Base-by-base conservation (phyloP, 2,888 invertebrate genomes). In the Harpalus rubripes region DNA sequence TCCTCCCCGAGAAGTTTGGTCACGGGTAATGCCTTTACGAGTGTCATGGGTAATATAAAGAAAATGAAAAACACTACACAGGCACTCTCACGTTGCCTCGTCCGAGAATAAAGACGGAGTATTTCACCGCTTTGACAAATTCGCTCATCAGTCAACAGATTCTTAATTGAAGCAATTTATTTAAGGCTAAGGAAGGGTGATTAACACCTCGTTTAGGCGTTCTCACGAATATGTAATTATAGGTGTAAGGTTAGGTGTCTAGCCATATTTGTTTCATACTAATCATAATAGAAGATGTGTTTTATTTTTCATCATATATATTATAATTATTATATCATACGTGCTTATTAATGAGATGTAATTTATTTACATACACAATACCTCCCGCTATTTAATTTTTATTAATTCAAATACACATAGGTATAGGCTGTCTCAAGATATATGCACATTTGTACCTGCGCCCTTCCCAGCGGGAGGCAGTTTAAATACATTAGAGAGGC, bases 11-110 rank as follows among this genome's bases (percentile, higher is more conserved):
- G 92, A 94, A 94, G 93, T 95, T 95, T 94, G 95, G 95, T 95
- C 95, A 95, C 94, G 95, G 94, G 95, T 95, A 96, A 96, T 95
- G 95, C 95, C 93, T 95, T 95, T 95, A 96, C 94, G 95, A 95
- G 94, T 94, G 94, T 93, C 95, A 93, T 92, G 95, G 95, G 95
- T 95, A 94, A 95, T 95, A 95, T 95, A 95, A 95, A 95, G 95
- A 95, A 95, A 96, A 96, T 96, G 95, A 95, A 96, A 95, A 95
- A 95, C 95, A 95, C 95, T 94, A 87, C 86, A 80, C 84, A 68
- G 16, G 65, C 63, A 78, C 61, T 79, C 84, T 84, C 85, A 85
- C 80, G 85, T 68, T 72, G 84, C 32, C 32, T 44, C 39, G 74
- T 32, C 63, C 63, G 39, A 59, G 59, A 22, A 63, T 18, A 63